Evolutionary conservation across 2,888 invertebrate genomes (phyloP), one percentile per base, ranked within the genome.

Genomic region (Xestia c-nigrum): DNA sequence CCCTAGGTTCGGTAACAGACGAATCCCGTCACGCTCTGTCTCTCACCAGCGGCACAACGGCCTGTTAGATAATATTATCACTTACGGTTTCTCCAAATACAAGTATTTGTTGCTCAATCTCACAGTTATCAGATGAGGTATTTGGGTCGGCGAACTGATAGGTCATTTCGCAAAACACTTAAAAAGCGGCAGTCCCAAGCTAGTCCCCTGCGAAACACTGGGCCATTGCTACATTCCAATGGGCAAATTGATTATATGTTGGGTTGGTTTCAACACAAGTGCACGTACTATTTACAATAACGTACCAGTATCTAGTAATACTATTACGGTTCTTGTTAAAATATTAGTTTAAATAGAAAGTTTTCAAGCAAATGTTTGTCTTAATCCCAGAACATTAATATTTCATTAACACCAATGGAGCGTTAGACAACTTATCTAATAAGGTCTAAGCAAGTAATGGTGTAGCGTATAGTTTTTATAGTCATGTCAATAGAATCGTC

Each of bases 261-360:
- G 81, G 78, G 73, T 75, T 63, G 40, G 77, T 91, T 91, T 90
- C 88, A 81, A 86, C 90, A 92, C 77, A 87, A 89, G 79, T 84
- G 85, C 91, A 91, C 88, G 90, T 88, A 88, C 74, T 76, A 84
- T 85, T 87, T 87, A 85, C 84, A 88, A 86, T 87, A 83, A 78
- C 61, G 76, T 77, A 80, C 74, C 72, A 80, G 85, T 87, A 69
- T 89, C 87, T 87, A 85, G 85, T 80, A 89, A 89, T 70, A 70
- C 72, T 85, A 85, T 76, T 70, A 77, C 52, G 55, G 72, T 79
- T 83, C 70, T 86, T 81, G 80, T 84, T 81, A 85, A 88, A 83
- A 85, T 16, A 80, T 73, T 83, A 76, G 67, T 80, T 52, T 75
- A 72, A 82, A 72, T 74, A 87, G 86, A 87, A 87, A 87, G 81